Percentiles rank a stretch among this genome's conserved stretches.
These are phyloP conservation scores for Spatulosminthurus flaviceps DNA, from an alignment of 2,888 invertebrate species.

Conservation along the genomic window DNA sequence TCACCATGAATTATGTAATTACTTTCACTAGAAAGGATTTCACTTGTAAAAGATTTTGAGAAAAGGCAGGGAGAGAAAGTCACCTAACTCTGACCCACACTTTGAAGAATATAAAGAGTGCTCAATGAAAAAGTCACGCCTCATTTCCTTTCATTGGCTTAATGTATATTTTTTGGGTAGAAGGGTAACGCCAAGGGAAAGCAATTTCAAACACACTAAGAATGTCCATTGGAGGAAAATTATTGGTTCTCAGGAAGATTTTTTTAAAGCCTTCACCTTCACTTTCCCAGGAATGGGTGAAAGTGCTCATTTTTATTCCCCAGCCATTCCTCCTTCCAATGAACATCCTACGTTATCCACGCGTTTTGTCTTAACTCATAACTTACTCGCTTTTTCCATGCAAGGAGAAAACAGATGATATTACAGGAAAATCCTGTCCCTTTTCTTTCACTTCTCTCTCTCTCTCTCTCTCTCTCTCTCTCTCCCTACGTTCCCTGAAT, in stretches of 20 bases:
- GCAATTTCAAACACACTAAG: conserved; percentile 21
- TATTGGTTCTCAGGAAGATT: conserved; percentile 31
- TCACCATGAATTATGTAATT: too few relatives aligned
- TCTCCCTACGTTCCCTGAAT: too few relatives aligned
- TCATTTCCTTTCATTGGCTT: conserved; percentile 4
- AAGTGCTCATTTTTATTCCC: conserved; percentile 17
- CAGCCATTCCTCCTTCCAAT: not conserved
- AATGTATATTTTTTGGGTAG: not conserved
- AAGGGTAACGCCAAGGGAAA: not conserved
- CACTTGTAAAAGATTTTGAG: too few relatives aligned
- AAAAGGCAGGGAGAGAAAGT: too few relatives aligned
- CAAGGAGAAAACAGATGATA: not conserved
- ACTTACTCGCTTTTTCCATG: not conserved
- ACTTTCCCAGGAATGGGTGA: not conserved
- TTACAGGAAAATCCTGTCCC: not conserved
- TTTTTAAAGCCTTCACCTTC: conserved; percentile 26
- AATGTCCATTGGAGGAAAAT: conserved; percentile 31
- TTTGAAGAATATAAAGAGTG: not conserved
- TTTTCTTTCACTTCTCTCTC: too few relatives aligned
- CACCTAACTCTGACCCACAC: too few relatives aligned
- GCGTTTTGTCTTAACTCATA: not conserved
- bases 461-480: too few relatives aligned
- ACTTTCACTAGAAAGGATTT: too few relatives aligned
- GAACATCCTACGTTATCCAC: not conserved
- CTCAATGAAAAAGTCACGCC: conserved; percentile 32